Evolutionary conservation across 1,140 invertebrate species (phyloP), one percentile per base, ranked within the genome.

Genomic region (Radopholus similis): DNA sequence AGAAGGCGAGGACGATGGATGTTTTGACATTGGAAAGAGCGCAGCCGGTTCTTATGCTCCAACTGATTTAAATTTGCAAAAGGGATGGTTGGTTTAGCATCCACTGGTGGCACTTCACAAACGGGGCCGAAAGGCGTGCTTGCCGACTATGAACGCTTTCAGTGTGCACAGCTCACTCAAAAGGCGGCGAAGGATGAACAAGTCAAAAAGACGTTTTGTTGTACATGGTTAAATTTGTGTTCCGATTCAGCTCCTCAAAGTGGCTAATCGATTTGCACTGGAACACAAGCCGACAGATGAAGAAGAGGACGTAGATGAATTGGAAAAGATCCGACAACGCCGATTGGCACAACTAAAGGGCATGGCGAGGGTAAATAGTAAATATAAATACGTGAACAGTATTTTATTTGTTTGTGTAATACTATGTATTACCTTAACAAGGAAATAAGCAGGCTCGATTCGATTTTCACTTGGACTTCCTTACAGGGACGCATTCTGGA

Each of bases 91-190:
- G 68, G 32, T 30, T 42, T 40, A 5, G 66, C 18, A 28, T 26
- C n/a, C n/a, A n/a, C 13, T n/a, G 35, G 37, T 32, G 23, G 23
- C 26, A 30, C 30, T 15, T 23, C 15, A n/a, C 66, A 58, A 21
- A 77, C 73, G 35, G 73, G 73, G 2, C 75, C 73, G 5, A 75
- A 75, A 37, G 75, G 75, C 47, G 73, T 75, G n/a, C 42, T 75
- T 13, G 63, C 72, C 6, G 73, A 75, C 47, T 76, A 77, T 62
- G 32, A 59, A 18, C 55, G 32, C 30, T 34, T 34, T 67, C 28
- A 47, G 13, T 18, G n/a, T 13, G 44, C 63, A 34, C 66, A 68
- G 18, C 34, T 30, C 30, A 28, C 49, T 18, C 28, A 62, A 34
- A 26, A 34, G n/a, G 42, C 15, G 28, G 30, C 34, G 15, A 49